Evolutionary conservation across 2,888 invertebrate genomes (phyloP).

Genomic region (Piscicola geometra): DNA sequence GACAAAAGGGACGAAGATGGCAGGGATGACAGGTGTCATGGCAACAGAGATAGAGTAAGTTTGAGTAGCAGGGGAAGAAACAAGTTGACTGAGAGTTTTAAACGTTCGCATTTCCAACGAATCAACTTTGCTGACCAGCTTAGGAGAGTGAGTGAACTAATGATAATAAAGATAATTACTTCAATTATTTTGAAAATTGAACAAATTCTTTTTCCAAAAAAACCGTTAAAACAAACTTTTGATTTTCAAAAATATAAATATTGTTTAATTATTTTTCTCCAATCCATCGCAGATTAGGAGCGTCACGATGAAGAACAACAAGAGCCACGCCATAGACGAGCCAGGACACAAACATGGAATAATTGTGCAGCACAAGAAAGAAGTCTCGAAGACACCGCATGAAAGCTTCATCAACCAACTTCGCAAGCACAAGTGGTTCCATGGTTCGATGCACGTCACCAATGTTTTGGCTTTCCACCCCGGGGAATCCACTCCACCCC

Average conservation of each 20-base stretch:
- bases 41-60: background rate
- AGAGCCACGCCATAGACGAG: background rate
- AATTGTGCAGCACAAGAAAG: background rate
- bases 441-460: background rate
- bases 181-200: too few species aligned
- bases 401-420: background rate
- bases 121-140: slow-evolving; percentile 8
- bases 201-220: too few species aligned
- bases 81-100: background rate
- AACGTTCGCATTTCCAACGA: background rate
- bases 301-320: background rate
- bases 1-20: background rate
- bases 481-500: background rate
- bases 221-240: too few species aligned
- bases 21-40: background rate
- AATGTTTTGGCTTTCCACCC: background rate
- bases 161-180: too few species aligned
- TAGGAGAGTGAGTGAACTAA: background rate
- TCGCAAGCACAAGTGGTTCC: slow-evolving; percentile 5
- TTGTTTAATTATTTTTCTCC: background rate
- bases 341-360: background rate
- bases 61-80: background rate
- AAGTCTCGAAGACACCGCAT: background rate
- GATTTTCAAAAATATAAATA: too few species aligned
- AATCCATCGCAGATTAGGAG: background rate